Conservation (phyloP, 1,140 invertebrate genomes). For the Meloidogyne exigua region DNA sequence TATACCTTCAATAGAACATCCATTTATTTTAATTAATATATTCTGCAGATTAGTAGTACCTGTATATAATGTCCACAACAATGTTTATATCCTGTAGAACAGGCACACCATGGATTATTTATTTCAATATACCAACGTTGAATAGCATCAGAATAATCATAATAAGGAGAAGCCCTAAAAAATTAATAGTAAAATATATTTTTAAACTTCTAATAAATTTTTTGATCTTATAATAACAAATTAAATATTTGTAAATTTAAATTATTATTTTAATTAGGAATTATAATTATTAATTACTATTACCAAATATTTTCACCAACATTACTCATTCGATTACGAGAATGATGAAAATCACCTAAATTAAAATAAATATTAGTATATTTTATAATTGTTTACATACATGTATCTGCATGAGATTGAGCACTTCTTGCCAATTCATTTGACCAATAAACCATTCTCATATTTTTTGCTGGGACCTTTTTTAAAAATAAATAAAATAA, state of each 20-base stretch:
- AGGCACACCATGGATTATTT: conserved; percentile 60
- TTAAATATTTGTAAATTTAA: too few species aligned
- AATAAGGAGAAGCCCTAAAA: conserved; percentile 59
- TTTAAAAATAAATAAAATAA: conserved; percentile 13
- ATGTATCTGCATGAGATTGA: conserved; percentile 61
- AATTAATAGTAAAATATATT: too few species aligned
- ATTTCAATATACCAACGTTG: conserved; percentile 59
- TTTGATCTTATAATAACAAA: too few species aligned
- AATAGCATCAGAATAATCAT: conserved; percentile 62
- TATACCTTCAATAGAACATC: neutral
- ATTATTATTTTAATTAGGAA: too few species aligned
- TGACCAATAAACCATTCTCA: conserved; percentile 63
- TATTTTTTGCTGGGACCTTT: conserved; percentile 60
- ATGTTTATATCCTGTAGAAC: conserved; percentile 62
- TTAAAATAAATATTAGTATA: neutral
- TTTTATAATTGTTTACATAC: conserved; percentile 52
- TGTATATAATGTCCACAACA: conserved; percentile 64
- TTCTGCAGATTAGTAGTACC: conserved; percentile 27
- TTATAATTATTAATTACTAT: neutral
- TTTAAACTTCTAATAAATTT: too few species aligned
- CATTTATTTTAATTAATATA: neutral
- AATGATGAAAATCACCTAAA: conserved; percentile 38
- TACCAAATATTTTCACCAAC: conserved; percentile 60
- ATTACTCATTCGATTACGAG: conserved; percentile 53
- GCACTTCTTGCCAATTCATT: conserved; percentile 58